Evolutionary conservation across 1,140 invertebrate genomes (phyloP).

Genomic region (Zaprionus vittiger): DNA sequence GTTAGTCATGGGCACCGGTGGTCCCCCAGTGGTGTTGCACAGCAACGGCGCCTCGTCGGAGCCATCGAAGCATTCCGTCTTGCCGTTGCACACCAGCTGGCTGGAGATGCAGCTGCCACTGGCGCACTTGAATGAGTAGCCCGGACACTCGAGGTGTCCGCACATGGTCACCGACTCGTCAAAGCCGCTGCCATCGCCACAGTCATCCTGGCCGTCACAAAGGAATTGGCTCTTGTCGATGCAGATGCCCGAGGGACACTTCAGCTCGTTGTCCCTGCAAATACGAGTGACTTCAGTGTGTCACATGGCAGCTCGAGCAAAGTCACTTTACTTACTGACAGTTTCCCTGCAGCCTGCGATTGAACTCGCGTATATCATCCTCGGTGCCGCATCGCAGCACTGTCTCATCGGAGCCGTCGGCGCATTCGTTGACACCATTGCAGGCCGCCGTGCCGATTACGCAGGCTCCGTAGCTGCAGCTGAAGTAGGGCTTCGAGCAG

Average conservation of each 20-base stretch:
- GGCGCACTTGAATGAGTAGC: conserved; percentile 86
- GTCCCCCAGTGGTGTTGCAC: conserved; percentile 78
- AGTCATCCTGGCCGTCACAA: conserved; percentile 86
- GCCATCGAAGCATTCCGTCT: conserved; percentile 87
- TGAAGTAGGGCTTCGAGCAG: conserved; percentile 85
- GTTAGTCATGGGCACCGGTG: neutral
- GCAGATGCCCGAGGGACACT: conserved; percentile 71
- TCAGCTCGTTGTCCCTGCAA: conserved; percentile 57
- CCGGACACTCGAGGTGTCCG: conserved; percentile 81
- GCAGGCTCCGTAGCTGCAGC: conserved; percentile 87
- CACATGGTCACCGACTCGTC: conserved; percentile 87
- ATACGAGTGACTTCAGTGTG: neutral
- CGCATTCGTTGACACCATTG: conserved; percentile 87
- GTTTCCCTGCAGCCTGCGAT: conserved; percentile 40
- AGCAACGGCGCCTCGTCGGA: conserved; percentile 86
- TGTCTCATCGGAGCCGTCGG: conserved; percentile 90
- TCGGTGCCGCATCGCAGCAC: conserved; percentile 43
- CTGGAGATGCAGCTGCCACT: conserved; percentile 87
- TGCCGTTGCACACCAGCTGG: conserved; percentile 86
- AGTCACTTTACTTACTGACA: conserved; percentile 55
- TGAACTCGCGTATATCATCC: conserved; percentile 39
- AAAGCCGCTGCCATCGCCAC: conserved; percentile 85
- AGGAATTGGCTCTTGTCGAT: conserved; percentile 60
- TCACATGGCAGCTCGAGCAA: too few species aligned
- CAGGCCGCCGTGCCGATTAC: conserved; percentile 86